phyloP scores from a whole-genome alignment of 2,113 vertebrate genomes.

The Syngnathoides biaculeatus region DNA sequence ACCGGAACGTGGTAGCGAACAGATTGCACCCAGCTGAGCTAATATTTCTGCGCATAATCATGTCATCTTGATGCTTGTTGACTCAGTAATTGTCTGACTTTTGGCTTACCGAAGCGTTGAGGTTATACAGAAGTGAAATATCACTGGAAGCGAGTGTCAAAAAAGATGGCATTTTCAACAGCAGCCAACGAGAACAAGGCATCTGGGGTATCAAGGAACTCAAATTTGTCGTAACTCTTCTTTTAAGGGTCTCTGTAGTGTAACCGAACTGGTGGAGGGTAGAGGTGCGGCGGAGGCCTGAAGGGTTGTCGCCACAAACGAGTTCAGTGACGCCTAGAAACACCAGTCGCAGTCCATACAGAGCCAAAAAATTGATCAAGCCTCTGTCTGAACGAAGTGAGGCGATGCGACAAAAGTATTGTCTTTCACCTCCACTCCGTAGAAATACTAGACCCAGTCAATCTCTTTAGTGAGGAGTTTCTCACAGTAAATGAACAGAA shows the following conservation, averaged over 20 bases:
- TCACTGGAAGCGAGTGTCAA: not conserved
- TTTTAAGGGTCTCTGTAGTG: conserved; percentile 40
- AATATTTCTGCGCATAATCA: conserved; percentile 53
- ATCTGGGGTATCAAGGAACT: conserved; percentile 6
- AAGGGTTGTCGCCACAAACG: conserved; percentile 62
- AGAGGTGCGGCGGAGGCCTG: conserved; percentile 3
- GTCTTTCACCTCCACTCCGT: conserved; percentile 50
- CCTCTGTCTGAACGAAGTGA: conserved; percentile 66
- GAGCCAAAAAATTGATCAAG: conserved; percentile 74
- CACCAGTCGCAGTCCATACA: conserved; percentile 68
- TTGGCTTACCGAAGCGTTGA: conserved; percentile 40
- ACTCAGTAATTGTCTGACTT: conserved; percentile 40
- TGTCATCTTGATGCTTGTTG: conserved; percentile 50
- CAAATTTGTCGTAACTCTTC: conserved; percentile 22
- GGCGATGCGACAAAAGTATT: conserved; percentile 58
- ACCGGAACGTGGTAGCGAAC: conserved; percentile 20
- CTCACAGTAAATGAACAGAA: conserved; percentile 1
- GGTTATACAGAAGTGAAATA: conserved; percentile 20
- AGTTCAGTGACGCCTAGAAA: conserved; percentile 68
- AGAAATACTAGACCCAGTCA: conserved; percentile 40
- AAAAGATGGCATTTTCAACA: conserved; percentile 1
- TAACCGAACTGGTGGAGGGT: conserved; percentile 20
- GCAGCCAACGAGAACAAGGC: not conserved
- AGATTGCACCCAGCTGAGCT: conserved; percentile 23
- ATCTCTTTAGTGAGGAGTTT: conserved; percentile 16